Evolutionary conservation across 2,113 vertebrate species (phyloP), one percentile per base, ranked within the genome.

Genomic region (Pelvicachromis taeniatus): DNA sequence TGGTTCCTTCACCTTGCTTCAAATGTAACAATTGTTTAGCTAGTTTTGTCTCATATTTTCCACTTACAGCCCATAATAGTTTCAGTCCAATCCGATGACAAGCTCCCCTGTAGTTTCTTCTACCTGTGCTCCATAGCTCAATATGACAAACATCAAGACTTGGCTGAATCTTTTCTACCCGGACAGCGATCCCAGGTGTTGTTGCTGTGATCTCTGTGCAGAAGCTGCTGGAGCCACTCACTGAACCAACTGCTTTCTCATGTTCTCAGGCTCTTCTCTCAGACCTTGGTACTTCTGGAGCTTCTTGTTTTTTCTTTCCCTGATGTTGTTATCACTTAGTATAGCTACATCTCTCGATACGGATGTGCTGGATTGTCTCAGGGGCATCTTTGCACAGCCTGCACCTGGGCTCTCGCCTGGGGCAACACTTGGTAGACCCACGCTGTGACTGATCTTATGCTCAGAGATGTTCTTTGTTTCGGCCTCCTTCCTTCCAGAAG

Each of bases 1-100:
- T 35, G 59, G 87, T 93, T 91, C 96, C 97, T 97, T 97, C 97
- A 97, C 96, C 96, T 96, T 97, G 97, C 96, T 97, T 98, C 97
- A 97, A 97, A 97, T 96, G 94, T 94, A 54, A 21, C 35, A 48
- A 16, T 77, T 70, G 12, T 68, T 73, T 50, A 54, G 11, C 53
- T 73, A 6, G 31, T 40, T 42, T 31, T n/a, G 40, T 12, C 70
- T 45, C 55, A 23, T 26, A 13, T 52, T 53, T 16, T 56, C 38
- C 29, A 58, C 12, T 21, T 53, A 7, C 59, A 35, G 19, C 11
- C 19, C 7, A 14, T 54, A 29, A 40, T 5, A 59, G 50, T 31
- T 52, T 53, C 19, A 48, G 16, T 50, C 68, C 4, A 73, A 73
- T 73, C 6, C 31, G 68, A 73, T 12, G 68, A 29, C 14, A 73